Base-by-base conservation (phyloP, 2,888 invertebrate species). In the Carterocephalus palaemon region DNA sequence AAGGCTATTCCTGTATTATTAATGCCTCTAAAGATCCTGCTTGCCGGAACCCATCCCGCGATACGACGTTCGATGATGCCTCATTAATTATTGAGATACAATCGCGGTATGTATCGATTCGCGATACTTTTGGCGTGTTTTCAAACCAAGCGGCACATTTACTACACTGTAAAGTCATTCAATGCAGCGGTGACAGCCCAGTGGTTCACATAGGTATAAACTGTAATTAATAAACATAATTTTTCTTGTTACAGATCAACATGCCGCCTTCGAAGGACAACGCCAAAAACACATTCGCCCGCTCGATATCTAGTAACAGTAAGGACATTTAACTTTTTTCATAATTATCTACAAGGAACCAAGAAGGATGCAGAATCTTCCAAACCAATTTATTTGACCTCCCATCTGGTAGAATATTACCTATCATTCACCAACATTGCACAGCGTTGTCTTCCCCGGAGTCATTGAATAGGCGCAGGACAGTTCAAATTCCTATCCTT, bases 211-310 rank as follows among this genome's bases (percentile, higher is more conserved):
- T n/a, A n/a, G n/a, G n/a, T n/a, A n/a, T n/a, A n/a, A n/a, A 1
- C 3, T 12, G 4, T 10, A 13, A 28, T n/a, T n/a, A 28, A n/a
- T 22, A 22, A 7, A 17, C 22, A 7, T 13, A 6, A 52, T 51
- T 53, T 40, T 52, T 20, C 24, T 70, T 63, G 60, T 77, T 76
- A 1, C 74, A 79, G 78, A 56, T 24, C 10, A 57, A 70, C 31
- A 83, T 83, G 83, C 82, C 83, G 12, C 64, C 82, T 1, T 53
- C 72, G 9, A 83, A 77, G 48, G 78, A 82, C 15, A 61, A 51
- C 33, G 58, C 60, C 1, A 81, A 79, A 50, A 56, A 63, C 2
- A 45, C 61, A 0, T 77, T 52, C 51, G 52, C 49, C 10, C 58
- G 75, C n/a, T 70, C 75, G 0, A 57, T 60, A 13, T 75, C 80